Evolutionary conservation across 1,140 invertebrate species (phyloP).

Genomic region (Cotesia chilonis): DNA sequence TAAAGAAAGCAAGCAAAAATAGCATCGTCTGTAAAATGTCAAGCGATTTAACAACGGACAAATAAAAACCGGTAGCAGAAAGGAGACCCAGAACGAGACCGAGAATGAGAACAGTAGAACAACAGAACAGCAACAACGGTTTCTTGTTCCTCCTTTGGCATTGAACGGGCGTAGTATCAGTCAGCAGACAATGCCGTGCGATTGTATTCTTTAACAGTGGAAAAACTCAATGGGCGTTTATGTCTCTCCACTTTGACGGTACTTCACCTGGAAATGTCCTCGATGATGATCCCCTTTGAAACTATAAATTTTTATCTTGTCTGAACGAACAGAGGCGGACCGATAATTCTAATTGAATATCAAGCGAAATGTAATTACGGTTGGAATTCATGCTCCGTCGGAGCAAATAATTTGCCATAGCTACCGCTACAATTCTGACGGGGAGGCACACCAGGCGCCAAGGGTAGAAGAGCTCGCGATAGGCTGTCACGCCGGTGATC

Average conservation of each 20-base stretch:
- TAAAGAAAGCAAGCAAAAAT: too few relatives aligned
- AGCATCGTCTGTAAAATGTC: too few relatives aligned
- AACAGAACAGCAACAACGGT: too few relatives aligned
- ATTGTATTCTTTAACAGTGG: neutral
- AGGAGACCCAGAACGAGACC: too few relatives aligned
- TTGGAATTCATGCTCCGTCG: constrained; percentile 66
- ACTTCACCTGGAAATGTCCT: constrained; percentile 36
- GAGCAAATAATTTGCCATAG: constrained; percentile 66
- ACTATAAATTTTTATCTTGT: constrained; percentile 34
- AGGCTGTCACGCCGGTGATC: constrained; percentile 8
- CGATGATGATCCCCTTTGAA: constrained; percentile 30
- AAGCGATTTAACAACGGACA: too few relatives aligned
- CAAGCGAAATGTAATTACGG: constrained; percentile 66
- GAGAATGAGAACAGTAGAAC: too few relatives aligned
- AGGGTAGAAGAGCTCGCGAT: constrained; percentile 11
- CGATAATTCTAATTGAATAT: constrained; percentile 67
- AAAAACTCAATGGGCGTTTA: neutral
- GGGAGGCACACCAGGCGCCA: constrained; percentile 20
- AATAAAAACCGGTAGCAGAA: too few relatives aligned
- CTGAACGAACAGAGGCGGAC: constrained; percentile 38
- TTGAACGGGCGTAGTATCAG: too few relatives aligned
- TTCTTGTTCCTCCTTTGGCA: too few relatives aligned
- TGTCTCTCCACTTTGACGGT: constrained; percentile 23
- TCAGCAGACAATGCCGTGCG: too few relatives aligned
- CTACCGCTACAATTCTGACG: constrained; percentile 51